Base-by-base conservation (phyloP, 2,888 invertebrate genomes). In the Cerastis rubricosa region DNA sequence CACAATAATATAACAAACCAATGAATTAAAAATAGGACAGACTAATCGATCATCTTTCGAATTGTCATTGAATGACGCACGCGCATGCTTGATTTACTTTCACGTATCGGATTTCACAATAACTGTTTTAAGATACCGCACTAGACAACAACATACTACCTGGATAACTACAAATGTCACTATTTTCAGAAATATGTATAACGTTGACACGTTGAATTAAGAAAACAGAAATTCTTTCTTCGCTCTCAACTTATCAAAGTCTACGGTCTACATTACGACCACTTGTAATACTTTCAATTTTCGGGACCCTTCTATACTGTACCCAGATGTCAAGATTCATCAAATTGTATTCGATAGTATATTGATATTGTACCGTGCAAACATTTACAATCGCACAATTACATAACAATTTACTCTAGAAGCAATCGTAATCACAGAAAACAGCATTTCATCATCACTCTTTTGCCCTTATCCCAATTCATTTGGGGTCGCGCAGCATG, bases 11-110 rank as follows among this genome's bases (percentile, higher is more conserved):
- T 12, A 43, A n/a, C n/a, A 45, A 49, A 49, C 22, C 12, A 74
- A 22, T 22, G 12, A 65, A 22, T 54, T 65, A 25, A 25, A 35
- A 17, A 25, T 45, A 17, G 17, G 57, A 29, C n/a, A 65, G 5
- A n/a, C 19, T 6, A 35, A 77, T 77, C 61, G 43, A 68, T 77
- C 35, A 22, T 12, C 0, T 45, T 51, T 51, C 29, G 5, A 29
- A n/a, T 66, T 66, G 54, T 66, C 68, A 68, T 17, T 9, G 17
- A 74, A 65, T 80, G 68, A 80, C 74, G 63, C 68, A 80, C 25
- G 64, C 49, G 51, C 49, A 77, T 19, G 45, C 43, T 54, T 47
- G 22, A 29, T 54, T 51, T 40, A 61, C 14, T 73, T 73, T 63
- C 63, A 67, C 40, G 19, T 45, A 49, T 64, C 74, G 35, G 14